Conservation (phyloP, 2,888 invertebrate genomes). For the Protophormia terraenovae region DNA sequence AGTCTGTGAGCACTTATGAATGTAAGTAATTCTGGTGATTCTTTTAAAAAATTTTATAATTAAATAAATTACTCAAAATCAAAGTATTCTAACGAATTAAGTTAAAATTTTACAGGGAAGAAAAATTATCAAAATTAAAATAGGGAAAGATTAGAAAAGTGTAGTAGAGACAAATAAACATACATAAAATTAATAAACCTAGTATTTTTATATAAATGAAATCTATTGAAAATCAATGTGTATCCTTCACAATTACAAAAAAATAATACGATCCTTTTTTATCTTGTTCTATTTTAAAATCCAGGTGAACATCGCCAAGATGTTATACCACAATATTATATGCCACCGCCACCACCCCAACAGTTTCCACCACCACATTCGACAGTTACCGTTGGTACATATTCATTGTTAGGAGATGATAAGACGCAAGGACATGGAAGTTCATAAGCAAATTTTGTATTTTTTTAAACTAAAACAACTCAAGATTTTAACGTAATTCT, state of each 20-base stretch:
- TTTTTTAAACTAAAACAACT: conserved; percentile 59
- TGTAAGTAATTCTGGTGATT: too few species aligned
- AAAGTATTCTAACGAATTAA: too few species aligned
- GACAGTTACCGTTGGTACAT: conserved; percentile 82
- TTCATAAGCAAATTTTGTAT: conserved; percentile 71
- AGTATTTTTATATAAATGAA: conserved; percentile 62
- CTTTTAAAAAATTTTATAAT: too few species aligned
- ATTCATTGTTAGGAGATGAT: conserved; percentile 76
- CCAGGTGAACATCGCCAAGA: conserved; percentile 78
- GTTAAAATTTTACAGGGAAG: too few species aligned
- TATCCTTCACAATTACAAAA: conserved; percentile 5
- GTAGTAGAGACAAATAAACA: too few species aligned
- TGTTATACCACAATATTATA: conserved; percentile 81
- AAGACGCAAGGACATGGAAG: conserved; percentile 68
- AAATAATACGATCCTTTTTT: background rate
- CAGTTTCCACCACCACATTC: conserved; percentile 82
- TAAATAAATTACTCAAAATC: too few species aligned
- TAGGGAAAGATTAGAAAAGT: too few species aligned
- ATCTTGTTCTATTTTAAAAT: conserved; percentile 23
- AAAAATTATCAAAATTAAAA: too few species aligned
- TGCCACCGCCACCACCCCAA: conserved; percentile 81
- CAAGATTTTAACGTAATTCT: too few species aligned
- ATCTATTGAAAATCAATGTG: conserved; percentile 42
- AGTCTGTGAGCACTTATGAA: too few species aligned
- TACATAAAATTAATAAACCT: conserved; percentile 29